These are phyloP conservation scores for Eupristina koningsbergeri DNA, from an alignment of 1,140 invertebrate genomes.

Conservation along the genomic window DNA sequence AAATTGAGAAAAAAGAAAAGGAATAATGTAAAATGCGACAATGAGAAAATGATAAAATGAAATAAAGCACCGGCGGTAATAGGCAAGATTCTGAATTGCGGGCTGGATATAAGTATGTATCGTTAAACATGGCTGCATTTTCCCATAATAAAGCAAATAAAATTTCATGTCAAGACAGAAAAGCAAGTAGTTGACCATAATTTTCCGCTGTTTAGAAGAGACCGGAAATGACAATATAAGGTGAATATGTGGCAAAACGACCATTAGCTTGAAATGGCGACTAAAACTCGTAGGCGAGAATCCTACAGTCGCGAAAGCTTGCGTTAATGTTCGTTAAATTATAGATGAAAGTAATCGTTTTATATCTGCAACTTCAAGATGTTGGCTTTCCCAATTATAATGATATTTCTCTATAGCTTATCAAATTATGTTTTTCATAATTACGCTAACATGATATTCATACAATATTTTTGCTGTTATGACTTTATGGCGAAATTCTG, in stretches of 20 bases:
- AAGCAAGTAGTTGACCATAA: constrained; percentile 47
- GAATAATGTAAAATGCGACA: background rate
- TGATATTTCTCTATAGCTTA: background rate
- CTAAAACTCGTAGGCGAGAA: background rate
- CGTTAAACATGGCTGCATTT: background rate
- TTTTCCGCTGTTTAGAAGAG: constrained; percentile 51
- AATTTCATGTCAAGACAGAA: constrained; percentile 11
- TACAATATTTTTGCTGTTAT: too few relatives aligned
- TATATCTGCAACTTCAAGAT: background rate
- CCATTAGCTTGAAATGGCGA: constrained; percentile 18
- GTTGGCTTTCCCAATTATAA: background rate
- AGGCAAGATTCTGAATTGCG: background rate
- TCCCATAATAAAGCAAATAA: constrained; percentile 52
- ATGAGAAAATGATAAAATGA: background rate
- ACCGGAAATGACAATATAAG: constrained; percentile 54
- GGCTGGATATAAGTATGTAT: background rate
- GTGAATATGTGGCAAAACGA: background rate
- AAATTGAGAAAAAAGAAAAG: background rate
- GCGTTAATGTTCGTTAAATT: background rate
- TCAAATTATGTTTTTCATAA: constrained; percentile 21
- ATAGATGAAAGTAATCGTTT: background rate
- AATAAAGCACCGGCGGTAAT: background rate
- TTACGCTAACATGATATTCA: constrained; percentile 16
- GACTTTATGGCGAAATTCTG: too few relatives aligned
- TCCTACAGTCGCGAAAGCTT: background rate